A percentile compares a stretch with the other conserved stretches of the same genome.
Evolutionary conservation across 2,797 vertebrate genomes (phyloP).

Genomic region (Anguilla pacifica): DNA sequence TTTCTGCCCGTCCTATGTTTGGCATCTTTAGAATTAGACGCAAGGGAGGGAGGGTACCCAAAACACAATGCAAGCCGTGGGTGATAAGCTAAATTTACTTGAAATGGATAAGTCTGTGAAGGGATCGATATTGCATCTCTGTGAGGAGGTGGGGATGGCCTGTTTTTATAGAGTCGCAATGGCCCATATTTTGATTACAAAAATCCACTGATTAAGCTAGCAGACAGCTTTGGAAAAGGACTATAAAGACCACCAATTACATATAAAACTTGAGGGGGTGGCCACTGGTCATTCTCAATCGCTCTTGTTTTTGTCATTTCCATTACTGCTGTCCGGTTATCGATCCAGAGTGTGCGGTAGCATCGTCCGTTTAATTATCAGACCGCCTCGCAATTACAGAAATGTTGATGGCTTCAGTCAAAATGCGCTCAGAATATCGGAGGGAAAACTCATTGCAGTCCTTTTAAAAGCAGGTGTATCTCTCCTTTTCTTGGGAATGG

Average conservation of each 20-base stretch:
- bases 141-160: slow-evolving; percentile 44
- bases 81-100: slow-evolving; percentile 35
- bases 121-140: slow-evolving; percentile 32
- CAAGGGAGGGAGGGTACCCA: not conserved
- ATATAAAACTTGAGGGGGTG: slow-evolving; percentile 42
- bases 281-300: slow-evolving; percentile 39
- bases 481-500: not conserved
- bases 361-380: not conserved
- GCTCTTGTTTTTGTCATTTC: slow-evolving; percentile 63
- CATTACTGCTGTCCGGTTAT: slow-evolving; percentile 63
- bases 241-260: slow-evolving; percentile 55
- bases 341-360: slow-evolving; percentile 53
- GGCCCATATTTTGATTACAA: slow-evolving; percentile 61
- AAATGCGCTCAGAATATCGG: not conserved
- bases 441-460: not conserved
- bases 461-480: not conserved
- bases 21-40: not conserved
- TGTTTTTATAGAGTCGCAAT: slow-evolving; percentile 68
- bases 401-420: not conserved
- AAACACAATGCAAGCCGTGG: slow-evolving; percentile 50
- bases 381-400: not conserved
- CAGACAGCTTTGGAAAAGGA: slow-evolving; percentile 54
- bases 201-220: slow-evolving; percentile 58
- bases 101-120: not conserved
- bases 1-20: not conserved